Evolutionary conservation across 64 coral and sea anemone genomes (phyloP).

Genomic region (Montipora efflorescens): DNA sequence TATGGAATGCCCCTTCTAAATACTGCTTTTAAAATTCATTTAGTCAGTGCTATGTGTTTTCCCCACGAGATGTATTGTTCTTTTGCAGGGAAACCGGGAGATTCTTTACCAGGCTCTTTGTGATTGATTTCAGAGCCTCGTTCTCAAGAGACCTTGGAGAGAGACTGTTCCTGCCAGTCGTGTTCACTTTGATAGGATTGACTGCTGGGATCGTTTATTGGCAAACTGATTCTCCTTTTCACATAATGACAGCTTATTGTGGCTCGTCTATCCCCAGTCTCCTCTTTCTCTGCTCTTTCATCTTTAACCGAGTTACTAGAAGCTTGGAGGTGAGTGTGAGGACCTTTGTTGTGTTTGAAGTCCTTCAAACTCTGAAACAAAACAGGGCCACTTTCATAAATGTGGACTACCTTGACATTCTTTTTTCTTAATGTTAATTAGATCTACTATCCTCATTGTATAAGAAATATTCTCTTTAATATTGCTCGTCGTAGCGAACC

Average conservation of each 20-base stretch:
- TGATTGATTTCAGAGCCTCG: conserved; percentile 42
- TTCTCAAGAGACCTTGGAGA: not conserved
- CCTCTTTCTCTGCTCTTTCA: conserved; percentile 8
- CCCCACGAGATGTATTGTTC: not conserved
- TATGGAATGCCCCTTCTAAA: too few species aligned
- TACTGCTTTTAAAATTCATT: not conserved
- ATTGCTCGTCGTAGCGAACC: too few species aligned
- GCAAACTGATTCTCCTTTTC: not conserved
- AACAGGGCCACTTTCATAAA: too few species aligned
- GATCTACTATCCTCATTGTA: too few species aligned
- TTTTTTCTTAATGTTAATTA: too few species aligned
- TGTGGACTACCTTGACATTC: too few species aligned
- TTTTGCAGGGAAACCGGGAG: not conserved
- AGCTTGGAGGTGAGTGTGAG: not conserved
- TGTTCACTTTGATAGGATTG: conserved; percentile 15
- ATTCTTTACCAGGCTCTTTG: conserved; percentile 20
- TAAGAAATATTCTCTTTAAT: too few species aligned
- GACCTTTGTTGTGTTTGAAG: not conserved
- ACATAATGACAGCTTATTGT: conserved; percentile 10
- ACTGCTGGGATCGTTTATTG: conserved; percentile 40
- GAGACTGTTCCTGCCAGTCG: not conserved
- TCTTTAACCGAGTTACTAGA: not conserved
- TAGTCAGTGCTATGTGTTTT: not conserved
- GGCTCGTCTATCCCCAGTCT: conserved; percentile 45
- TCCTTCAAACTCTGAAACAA: too few species aligned